phyloP scores from a whole-genome alignment of 2,888 invertebrate species.

The Malthinus flaveolus region DNA sequence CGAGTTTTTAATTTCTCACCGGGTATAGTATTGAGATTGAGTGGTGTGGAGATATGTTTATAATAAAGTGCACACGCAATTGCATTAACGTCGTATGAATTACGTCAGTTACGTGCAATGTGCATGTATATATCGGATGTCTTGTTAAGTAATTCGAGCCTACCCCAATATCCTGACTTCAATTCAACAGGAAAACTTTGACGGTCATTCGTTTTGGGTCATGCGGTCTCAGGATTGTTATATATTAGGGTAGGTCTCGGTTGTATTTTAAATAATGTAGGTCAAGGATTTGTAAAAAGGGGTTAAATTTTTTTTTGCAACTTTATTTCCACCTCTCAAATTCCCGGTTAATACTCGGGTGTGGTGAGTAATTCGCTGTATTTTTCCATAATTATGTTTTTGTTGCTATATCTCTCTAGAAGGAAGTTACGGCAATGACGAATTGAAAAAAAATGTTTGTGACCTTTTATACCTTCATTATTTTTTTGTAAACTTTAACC shows the following conservation, averaged over 20 bases:
- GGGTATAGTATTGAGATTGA: too few species aligned
- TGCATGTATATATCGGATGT: slow-evolving; percentile 20
- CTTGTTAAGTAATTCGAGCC: slow-evolving; percentile 19
- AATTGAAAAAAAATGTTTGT: too few species aligned
- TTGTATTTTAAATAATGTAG: slow-evolving; percentile 11
- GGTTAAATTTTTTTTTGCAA: neutral
- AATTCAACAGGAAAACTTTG: slow-evolving; percentile 14
- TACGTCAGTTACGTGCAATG: slow-evolving; percentile 15
- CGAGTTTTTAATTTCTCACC: neutral
- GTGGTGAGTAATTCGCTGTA: too few species aligned
- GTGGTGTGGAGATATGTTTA: too few species aligned
- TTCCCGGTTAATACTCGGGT: too few species aligned
- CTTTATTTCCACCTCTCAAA: too few species aligned
- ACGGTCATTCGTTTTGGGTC: slow-evolving; percentile 26
- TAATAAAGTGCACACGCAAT: slow-evolving; percentile 22
- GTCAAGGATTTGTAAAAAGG: slow-evolving; percentile 6
- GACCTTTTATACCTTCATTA: too few species aligned
- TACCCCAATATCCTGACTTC: slow-evolving; percentile 28
- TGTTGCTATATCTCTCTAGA: neutral
- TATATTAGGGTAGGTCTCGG: slow-evolving; percentile 26
- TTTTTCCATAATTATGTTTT: too few species aligned
- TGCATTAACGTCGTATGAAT: slow-evolving; percentile 23
- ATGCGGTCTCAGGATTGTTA: slow-evolving; percentile 18
- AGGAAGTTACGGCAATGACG: slow-evolving; percentile 1
- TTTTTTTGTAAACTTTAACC: too few species aligned